Base-by-base conservation (phyloP, 2,113 vertebrate species). In the Scopus umbretta region DNA sequence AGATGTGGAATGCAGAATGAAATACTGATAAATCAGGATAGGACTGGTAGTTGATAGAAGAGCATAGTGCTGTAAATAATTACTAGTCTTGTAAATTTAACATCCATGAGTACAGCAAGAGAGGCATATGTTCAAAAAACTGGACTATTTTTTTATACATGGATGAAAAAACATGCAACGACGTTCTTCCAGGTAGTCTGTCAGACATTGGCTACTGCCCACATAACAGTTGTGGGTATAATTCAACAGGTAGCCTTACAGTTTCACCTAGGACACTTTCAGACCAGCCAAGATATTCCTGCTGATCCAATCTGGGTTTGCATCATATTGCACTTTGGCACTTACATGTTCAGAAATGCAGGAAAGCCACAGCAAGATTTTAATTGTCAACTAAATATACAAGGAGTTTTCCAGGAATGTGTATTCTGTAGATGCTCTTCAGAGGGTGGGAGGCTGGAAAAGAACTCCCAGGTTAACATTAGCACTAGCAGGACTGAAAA, bases 1-100 rank as follows among this genome's bases (percentile, higher is more conserved):
- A 92, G 73, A 84, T 25, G 49, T 65, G 86, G 94, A 96, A 96
- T 96, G 96, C 52, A 92, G 70, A 89, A 89, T 87, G 70, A 81
- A 94, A 65, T 68, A 68, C 88, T n/a, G 83, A 96, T 91, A 81
- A 87, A 53, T 82, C 72, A 67, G 49, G 43, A 36, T 87, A 92
- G 59, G 30, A 79, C 34, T 65, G 30, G 52, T 67, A 61, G 40
- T 42, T 68, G 65, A 59, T 92, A 53, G 5, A 74, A 78, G 30
- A 68, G 11, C 40, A 15, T 49, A 65, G 36, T 65, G 47, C 76
- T 89, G 68, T 88, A 93, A 94, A 95, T 96, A 81, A 93, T 92
- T 95, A 53, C 68, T 67, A 6, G 20, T 88, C 6, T n/a, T 42
- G 26, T 50, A 79, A 71, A 73, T 67, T 40, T 79, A 65, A n/a